Conservation (phyloP, 2,113 vertebrate species). For the Bos javanicus region DNA sequence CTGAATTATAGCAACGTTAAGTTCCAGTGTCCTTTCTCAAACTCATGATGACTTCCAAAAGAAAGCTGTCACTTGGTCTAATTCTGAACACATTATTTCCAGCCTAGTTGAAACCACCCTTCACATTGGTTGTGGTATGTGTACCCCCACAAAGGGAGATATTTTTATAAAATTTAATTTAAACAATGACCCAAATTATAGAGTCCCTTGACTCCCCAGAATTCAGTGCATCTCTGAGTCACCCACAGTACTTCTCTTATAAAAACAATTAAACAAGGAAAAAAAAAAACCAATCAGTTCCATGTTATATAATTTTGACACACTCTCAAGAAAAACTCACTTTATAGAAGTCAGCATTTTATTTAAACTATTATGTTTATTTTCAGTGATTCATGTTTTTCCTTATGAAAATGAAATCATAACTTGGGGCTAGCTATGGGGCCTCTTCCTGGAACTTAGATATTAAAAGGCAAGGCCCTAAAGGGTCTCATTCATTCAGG, state of each 20-base stretch:
- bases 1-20: not conserved
- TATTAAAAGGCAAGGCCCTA: not conserved
- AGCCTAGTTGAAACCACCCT: not conserved
- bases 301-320: not conserved
- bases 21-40: not conserved
- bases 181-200: not conserved
- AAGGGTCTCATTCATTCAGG: not conserved
- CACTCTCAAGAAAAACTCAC: not conserved
- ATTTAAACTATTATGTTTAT: not conserved
- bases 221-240: not conserved
- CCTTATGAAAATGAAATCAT: constrained; percentile 12
- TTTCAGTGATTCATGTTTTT: not conserved
- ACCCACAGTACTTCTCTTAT: not conserved
- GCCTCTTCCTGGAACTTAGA: not conserved
- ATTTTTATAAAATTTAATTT: constrained; percentile 6
- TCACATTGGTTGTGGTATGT: not conserved
- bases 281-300: not conserved
- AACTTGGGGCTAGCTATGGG: not conserved
- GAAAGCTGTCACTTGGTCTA: not conserved
- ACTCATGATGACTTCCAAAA: not conserved
- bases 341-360: not conserved
- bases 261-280: not conserved
- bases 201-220: not conserved
- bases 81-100: not conserved
- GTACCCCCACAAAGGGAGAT: not conserved